These are phyloP conservation scores for Distichodus sexfasciatus DNA, from an alignment of 2,797 vertebrate genomes.

Conservation along the genomic window DNA sequence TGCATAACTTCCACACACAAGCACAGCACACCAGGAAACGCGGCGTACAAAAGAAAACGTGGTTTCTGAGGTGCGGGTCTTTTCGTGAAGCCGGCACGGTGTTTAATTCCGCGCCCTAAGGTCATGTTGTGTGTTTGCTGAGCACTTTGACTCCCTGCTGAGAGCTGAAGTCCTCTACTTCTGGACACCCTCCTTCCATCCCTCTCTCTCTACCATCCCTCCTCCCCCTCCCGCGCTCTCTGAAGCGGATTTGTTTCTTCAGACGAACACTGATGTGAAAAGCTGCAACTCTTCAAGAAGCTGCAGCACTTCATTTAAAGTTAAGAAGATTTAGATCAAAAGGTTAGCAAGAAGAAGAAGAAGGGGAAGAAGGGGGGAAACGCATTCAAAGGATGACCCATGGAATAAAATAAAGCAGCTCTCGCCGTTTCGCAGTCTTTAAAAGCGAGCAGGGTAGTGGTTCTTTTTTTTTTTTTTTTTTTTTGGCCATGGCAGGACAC, in stretches of 20 bases:
- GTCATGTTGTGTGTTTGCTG: slow-evolving; percentile 31
- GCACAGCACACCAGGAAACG: not conserved
- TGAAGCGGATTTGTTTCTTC: slow-evolving; percentile 69
- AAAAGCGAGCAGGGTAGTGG: slow-evolving; percentile 64
- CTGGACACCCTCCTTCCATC: not conserved
- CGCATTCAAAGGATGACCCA: slow-evolving; percentile 65
- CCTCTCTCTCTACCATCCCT: not conserved
- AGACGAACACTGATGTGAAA: slow-evolving; percentile 73
- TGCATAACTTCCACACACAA: not conserved
- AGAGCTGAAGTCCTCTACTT: slow-evolving; percentile 46
- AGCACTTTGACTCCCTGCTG: slow-evolving; percentile 33
- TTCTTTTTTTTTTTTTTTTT: slow-evolving; percentile 32
- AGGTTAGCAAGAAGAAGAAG: slow-evolving; percentile 60
- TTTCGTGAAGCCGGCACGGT: not conserved
- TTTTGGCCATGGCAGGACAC: slow-evolving; percentile 70
- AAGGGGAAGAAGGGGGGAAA: slow-evolving; percentile 51
- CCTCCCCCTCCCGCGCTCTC: not conserved
- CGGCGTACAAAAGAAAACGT: not conserved
- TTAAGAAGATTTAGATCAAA: slow-evolving; percentile 84
- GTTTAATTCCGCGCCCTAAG: slow-evolving; percentile 17
- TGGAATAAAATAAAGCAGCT: slow-evolving; percentile 50
- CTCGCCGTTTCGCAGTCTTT: slow-evolving; percentile 64
- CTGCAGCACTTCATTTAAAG: slow-evolving; percentile 78
- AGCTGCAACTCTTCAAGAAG: slow-evolving; percentile 69
- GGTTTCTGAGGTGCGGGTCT: not conserved